Base-by-base conservation (phyloP, 2,797 vertebrate genomes). In the Micropoecilia bifurca region DNA sequence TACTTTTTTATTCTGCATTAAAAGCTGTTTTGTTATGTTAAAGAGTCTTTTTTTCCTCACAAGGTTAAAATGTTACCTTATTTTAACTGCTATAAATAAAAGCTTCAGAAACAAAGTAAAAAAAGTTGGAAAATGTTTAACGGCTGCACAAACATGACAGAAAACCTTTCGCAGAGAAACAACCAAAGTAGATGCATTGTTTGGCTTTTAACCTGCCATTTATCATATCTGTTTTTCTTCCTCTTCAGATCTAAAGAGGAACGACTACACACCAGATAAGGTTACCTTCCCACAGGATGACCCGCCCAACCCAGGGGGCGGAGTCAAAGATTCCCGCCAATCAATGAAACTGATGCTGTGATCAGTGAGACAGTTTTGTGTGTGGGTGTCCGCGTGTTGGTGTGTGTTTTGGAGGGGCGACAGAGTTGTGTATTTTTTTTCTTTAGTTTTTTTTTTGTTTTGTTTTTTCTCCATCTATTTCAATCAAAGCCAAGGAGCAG, bases 261-360 rank as follows among this genome's bases (percentile, higher is more conserved):
- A 99, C 0, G 98, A 99, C 82, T 99, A 99, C 93, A 99, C 98
- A 0, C 98, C 98, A n/a, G 98, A 99, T 90, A 99, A 99, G 92
- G 95, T 97, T 72, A 94, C 95, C 3, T 96, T 99, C 90, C 96
- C 97, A 89, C 97, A 97, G 77, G 98, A 98, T 0, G 97, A 98
- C 89, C 94, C 96, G 77, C 91, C 97, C 76, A 97, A 97, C 88
- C 93, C 96, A 73, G 97, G 96, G 75, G 95, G 94, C 84, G 94
- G 96, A 77, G 95, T 95, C 95, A 99, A 97, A 96, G 97, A 99
- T 90, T 95, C 96, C 0, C 96, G 94, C 81, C 96, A 95, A 73
- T 98, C 98, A 47, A 94, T 98, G 93, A 97, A 94, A 80, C 92
- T 97, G 86, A 98, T 98, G 97, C 96, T 98, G 90, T 98, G 91